A percentile compares a stretch with the other conserved stretches of the same genome.
These are phyloP conservation scores for Diaphora mendica DNA, from an alignment of 2,888 invertebrate species.

Conservation along the genomic window DNA sequence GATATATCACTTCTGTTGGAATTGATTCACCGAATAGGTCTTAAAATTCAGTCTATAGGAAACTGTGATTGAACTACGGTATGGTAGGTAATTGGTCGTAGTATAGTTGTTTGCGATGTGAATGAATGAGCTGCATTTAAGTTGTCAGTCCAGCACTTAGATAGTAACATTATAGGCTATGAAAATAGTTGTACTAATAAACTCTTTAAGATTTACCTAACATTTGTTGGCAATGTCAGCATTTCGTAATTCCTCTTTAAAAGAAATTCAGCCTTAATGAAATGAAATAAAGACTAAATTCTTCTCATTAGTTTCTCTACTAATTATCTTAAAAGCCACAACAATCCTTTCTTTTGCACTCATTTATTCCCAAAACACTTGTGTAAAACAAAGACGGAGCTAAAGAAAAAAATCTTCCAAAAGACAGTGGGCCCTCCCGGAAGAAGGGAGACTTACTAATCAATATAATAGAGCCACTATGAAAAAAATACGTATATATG, in stretches of 20 bases:
- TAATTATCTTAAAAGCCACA: constrained; percentile 47
- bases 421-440: constrained; percentile 75
- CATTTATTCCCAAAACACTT: constrained; percentile 59
- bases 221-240: not conserved
- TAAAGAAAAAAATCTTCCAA: constrained; percentile 73
- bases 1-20: not conserved
- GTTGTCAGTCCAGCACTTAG: not conserved
- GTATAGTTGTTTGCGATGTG: not conserved
- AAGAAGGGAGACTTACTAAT: constrained; percentile 82
- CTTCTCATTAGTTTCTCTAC: constrained; percentile 20
- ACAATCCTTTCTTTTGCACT: constrained; percentile 51
- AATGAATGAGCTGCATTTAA: not conserved
- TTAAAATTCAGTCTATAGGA: not conserved
- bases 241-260: not conserved
- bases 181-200: not conserved
- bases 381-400: constrained; percentile 75
- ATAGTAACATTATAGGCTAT: not conserved
- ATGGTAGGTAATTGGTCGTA: too few relatives aligned
- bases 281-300: constrained; percentile 5
- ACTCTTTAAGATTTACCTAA: not conserved
- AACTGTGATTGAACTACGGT: not conserved
- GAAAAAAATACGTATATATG: constrained; percentile 79
- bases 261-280: not conserved
- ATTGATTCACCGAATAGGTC: not conserved
- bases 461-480: constrained; percentile 86